Base-by-base conservation (phyloP, 2,888 invertebrate species). In the Tineola bisselliella region DNA sequence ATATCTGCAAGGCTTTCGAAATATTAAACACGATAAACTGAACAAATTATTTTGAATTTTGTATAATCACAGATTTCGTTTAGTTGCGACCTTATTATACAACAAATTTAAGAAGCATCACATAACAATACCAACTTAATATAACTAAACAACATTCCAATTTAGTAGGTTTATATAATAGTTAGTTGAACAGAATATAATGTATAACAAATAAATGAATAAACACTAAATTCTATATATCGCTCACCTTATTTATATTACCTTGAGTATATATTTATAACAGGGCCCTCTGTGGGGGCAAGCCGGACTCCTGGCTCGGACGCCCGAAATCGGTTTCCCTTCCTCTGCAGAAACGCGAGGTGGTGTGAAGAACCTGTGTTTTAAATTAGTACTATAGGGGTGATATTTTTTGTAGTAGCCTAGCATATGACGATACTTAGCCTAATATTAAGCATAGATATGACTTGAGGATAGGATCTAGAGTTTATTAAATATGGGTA, bases 291-390 rank as follows among this genome's bases (percentile, higher is more conserved):
- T 75, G 62, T 88, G 88, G 0, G 88, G 88, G 60, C 88, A 88
- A 0, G 87, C 84, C 0, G 72, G 70, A 63, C 84, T 76, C 58
- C 70, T 74, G 0, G 81, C 84, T 25, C 74, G 65, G 6, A 81
- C 67, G 0, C 84, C 86, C 0, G 64, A 62, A 1, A 84, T 64
- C 0, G 84, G 83, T 30, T 79, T 66, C 0, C 81, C 79, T 0
- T 76, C 74, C 64, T 78, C 77, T 65, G 80, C 84, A 0, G 83
- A 83, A 3, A 87, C 86, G 1, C 79, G 75, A 0, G 88, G 86
- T 1, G 88, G 87, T 3, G 83, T 81, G 67, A 87, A 87, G 67
- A 88, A 87, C 88, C 88, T 88, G 25, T n/a, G n/a, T n/a, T n/a
- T n/a, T n/a, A n/a, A n/a, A n/a, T n/a, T n/a, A n/a, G n/a, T n/a